Conservation (phyloP, 2,113 vertebrate species). For the Hippocampus abdominalis region DNA sequence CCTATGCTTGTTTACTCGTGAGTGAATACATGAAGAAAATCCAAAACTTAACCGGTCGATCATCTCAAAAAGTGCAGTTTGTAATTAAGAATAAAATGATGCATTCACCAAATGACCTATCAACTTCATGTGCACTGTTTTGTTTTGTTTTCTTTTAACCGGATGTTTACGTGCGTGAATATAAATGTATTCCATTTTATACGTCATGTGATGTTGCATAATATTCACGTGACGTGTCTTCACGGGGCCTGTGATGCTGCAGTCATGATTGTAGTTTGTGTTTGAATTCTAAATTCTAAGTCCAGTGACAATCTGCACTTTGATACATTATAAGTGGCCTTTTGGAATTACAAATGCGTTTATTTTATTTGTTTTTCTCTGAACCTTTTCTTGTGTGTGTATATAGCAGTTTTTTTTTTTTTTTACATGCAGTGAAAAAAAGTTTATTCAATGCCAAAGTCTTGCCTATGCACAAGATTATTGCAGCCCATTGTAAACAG, state of each 20-base stretch:
- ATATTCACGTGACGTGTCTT: slow-evolving; percentile 23
- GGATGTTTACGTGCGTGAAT: too few species aligned
- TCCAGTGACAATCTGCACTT: not conserved
- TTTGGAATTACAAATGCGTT: not conserved
- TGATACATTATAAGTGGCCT: not conserved
- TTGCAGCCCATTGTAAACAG: slow-evolving; percentile 12
- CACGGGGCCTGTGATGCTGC: slow-evolving; percentile 11
- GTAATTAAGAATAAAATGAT: slow-evolving; percentile 31
- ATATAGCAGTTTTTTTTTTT: not conserved
- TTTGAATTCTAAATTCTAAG: not conserved
- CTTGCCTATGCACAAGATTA: slow-evolving; percentile 33
- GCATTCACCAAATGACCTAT: slow-evolving; percentile 30
- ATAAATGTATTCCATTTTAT: not conserved
- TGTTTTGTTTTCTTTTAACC: too few species aligned
- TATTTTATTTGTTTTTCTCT: slow-evolving; percentile 10
- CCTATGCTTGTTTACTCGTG: not conserved
- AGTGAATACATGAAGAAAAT: slow-evolving; percentile 8
- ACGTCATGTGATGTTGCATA: not conserved
- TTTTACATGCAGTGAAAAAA: slow-evolving; percentile 27
- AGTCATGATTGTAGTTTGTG: not conserved
- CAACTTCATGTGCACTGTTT: not conserved
- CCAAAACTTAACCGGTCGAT: slow-evolving; percentile 28
- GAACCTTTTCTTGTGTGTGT: slow-evolving; percentile 17
- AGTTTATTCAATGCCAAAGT: slow-evolving; percentile 21
- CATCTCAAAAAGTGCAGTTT: slow-evolving; percentile 54